Percentiles rank a stretch among this genome's conserved stretches.
Conservation (phyloP, 1,140 invertebrate species). For the Myzus persicae region DNA sequence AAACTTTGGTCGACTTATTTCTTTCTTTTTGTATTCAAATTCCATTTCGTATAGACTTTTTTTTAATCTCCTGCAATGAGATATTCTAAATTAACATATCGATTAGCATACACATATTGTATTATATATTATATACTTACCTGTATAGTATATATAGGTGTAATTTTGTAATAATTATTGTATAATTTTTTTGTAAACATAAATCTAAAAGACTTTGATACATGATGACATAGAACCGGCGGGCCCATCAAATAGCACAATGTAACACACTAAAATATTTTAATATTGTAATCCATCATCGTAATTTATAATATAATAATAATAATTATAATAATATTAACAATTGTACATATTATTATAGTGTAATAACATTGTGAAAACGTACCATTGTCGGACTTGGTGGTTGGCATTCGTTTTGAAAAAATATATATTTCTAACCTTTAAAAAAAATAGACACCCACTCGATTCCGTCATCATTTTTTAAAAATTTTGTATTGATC, state of each 20-base stretch:
- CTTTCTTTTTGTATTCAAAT: background rate
- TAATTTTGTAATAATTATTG: background rate
- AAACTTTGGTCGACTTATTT: background rate
- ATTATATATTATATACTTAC: background rate
- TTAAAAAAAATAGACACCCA: too few species aligned
- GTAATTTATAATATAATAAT: background rate
- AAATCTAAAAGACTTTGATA: background rate
- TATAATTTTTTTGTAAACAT: background rate
- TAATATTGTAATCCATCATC: background rate
- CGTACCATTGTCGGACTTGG: background rate
- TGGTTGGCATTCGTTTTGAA: too few species aligned
- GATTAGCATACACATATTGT: background rate
- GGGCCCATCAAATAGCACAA: background rate
- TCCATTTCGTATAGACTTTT: background rate
- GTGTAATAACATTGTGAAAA: too few species aligned
- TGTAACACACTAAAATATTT: background rate
- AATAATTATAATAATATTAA: too few species aligned
- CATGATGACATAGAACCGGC: background rate
- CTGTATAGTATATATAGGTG: background rate
- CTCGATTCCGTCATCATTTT: too few species aligned
- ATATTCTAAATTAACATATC: slow-evolving; percentile 48
- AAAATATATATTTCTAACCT: too few species aligned
- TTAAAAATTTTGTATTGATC: too few species aligned
- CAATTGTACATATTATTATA: background rate
- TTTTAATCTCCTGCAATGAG: background rate